Evolutionary conservation across 1,140 invertebrate genomes (phyloP).

Genomic region (Laupala kohalensis): DNA sequence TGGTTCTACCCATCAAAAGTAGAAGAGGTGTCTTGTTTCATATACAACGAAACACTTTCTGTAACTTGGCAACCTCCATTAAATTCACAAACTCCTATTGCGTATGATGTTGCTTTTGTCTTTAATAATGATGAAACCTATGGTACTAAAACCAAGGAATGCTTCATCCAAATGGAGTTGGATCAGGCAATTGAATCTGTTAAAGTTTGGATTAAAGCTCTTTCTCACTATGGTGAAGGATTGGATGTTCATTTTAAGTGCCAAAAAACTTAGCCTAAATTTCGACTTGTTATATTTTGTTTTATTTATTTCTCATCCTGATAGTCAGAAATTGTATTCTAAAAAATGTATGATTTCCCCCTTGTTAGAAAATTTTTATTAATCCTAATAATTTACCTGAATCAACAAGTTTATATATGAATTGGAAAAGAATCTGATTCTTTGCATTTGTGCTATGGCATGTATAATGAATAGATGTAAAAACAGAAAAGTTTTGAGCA

Average conservation of each 20-base stretch:
- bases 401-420: too few relatives aligned
- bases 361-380: too few relatives aligned
- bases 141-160: neutral
- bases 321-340: too few relatives aligned
- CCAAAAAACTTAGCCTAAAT: neutral
- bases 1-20: slow-evolving; percentile 7
- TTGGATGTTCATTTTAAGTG: neutral
- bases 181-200: too few relatives aligned
- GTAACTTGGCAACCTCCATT: neutral
- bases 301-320: too few relatives aligned
- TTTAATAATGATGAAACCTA: neutral
- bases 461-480: too few relatives aligned
- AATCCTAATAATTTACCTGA: too few relatives aligned
- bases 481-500: too few relatives aligned
- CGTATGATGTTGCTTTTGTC: neutral
- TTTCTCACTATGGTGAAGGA: neutral
- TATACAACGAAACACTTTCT: neutral
- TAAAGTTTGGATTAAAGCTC: neutral
- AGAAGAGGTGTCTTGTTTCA: neutral
- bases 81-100: neutral
- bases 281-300: neutral
- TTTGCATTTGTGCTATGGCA: too few relatives aligned
- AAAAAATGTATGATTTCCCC: too few relatives aligned
- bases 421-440: too few relatives aligned
- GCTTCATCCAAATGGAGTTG: neutral